Evolutionary conservation across 2,797 vertebrate species (phyloP), one percentile per base, ranked within the genome.

Genomic region (Hozukius guyotensis): DNA sequence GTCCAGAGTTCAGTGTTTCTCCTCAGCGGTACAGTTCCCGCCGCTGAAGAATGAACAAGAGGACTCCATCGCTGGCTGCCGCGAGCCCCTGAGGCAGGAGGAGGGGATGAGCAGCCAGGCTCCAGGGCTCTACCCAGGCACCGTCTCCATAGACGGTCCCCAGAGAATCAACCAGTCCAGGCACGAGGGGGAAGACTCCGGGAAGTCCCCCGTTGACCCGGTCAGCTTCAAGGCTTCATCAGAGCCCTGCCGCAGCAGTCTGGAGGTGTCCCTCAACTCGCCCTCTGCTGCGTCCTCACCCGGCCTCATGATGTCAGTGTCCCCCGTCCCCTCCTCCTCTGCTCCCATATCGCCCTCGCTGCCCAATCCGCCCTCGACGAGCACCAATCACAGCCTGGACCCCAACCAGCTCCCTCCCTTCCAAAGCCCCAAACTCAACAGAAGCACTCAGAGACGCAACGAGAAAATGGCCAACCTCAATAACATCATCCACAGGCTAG

Each of bases 401-500:
- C 92, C 96, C 1, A 93, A 92, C 76, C 88, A 90, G 2, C 95
- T 94, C 29, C 90, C 90, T 0, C 92, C 92, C 53, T 93, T 95
- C 78, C 95, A 95, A 76, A 94, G 92, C 70, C 88, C 96, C 88
- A 98, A 97, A 94, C 95, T 96, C 82, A 98, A 96, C 94, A 96
- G 96, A 91, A 98, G 95, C 94, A 92, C 96, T 93, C 98, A 99
- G 94, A 97, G 97, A 94, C 97, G 98, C 89, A 98, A 98, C 0
- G 98, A 99, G 95, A 99, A 99, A 96, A 98, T 99, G 97, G 98
- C 98, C 87, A 99, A 99, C 95, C 97, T 99, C 92, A 99, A 99
- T 96, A 99, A 97, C 96, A 99, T 99, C 95, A 99, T 99, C 92
- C 98, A 99, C 90, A 95, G 99, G 94, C 94, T 99, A 67, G 99